Base-by-base conservation (phyloP, 1,140 invertebrate species). In the Microvelia longipes region DNA sequence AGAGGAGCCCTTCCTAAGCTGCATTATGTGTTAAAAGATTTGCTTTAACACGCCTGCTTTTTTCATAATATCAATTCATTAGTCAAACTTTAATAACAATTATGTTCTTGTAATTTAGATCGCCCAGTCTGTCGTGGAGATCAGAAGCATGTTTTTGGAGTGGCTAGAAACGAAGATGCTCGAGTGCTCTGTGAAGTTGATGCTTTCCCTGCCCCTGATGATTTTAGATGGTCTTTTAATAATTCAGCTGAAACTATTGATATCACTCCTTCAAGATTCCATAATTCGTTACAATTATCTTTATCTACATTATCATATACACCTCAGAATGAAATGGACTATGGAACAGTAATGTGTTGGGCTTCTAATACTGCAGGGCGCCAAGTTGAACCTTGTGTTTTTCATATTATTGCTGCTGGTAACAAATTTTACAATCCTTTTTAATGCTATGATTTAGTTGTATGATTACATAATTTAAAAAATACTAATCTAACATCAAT, bases 201-300 rank as follows among this genome's bases (percentile, higher is more conserved):
- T 74, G 88, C 92, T 15, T 92, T 90, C 79, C 92, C 93, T 19
- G 83, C 87, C 15, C 90, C 91, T 25, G 86, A 90, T 72, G 87
- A 83, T 69, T 94, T 94, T 78, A 87, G 89, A 72, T 95, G 93
- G 93, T 87, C 89, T 29, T 92, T 94, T 78, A 94, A 94, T 80
- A 93, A 91, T 79, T 91, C 91, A 1, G 88, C 89, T 15, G 88
- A 91, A 74, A 87, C 86, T 70, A 85, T 88, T 68, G 90, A 92
- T 75, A 87, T 93, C 74, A 85, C 86, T 24, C 84, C 85, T 69
- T 78, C 76, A 77, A 83, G 24, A 5, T 86, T 84, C 78, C 84
- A 84, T 67, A 82, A 85, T 69, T 83, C 83, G 67, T 83, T 84
- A 29, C 84, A 85, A 68, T 30, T 68, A 19, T 61, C 66, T 5